Base-by-base conservation (phyloP, 2,797 vertebrate species). In the Echiichthys vipera region DNA sequence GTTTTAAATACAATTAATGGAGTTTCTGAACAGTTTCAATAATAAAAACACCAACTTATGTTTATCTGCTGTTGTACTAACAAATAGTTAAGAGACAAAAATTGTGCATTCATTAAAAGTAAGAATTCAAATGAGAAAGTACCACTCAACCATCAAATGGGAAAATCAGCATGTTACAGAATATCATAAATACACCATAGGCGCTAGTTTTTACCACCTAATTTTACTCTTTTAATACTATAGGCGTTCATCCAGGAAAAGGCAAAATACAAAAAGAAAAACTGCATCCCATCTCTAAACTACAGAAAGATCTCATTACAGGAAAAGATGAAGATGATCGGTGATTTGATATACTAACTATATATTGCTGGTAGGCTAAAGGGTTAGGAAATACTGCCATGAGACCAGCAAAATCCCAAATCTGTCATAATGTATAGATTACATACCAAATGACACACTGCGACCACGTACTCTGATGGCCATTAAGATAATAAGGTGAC, bases 401-500 rank as follows among this genome's bases (percentile, higher is more conserved):
- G 55, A 43, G 39, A 77, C 25, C 50, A 47, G 65, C 18, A 54
- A 42, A 53, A 71, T 27, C 37, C 65, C 57, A 76, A 55, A 56
- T 64, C 40, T 49, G 71, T 73, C 80, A 54, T 25, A 77, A 64
- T 66, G 54, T 51, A 67, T 54, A 72, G 47, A 47, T 40, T 53
- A 67, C 63, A 56, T 50, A 51, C 49, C 45, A 63, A 63, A 64
- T 64, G 70, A 78, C 74, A 57, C 57, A 32, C 51, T 57, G 57
- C 46, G 74, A 77, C 83, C 79, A 54, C 20, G 67, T 67, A 77
- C 71, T 22, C 47, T 55, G 74, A 79, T 30, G 63, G 63, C 65
- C 64, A 88, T 88, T 79, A 84, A 74, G 78, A 78, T 80, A 88
- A 89, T 88, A 78, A 80, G 45, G 53, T 70, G 70, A 79, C 71